These are phyloP conservation scores for Cylas formicarius DNA, from an alignment of 1,140 invertebrate genomes.

Conservation along the genomic window DNA sequence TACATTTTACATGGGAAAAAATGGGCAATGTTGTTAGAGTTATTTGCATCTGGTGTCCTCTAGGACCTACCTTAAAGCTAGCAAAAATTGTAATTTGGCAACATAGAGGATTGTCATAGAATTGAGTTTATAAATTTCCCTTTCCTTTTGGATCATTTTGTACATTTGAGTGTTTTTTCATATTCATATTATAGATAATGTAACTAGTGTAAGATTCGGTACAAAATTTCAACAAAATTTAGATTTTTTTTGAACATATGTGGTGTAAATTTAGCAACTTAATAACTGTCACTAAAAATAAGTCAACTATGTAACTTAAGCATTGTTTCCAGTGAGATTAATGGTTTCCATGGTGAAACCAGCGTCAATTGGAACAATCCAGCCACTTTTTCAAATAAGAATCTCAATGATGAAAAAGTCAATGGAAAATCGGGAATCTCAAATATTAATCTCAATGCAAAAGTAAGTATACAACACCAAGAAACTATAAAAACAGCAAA, in stretches of 20 bases:
- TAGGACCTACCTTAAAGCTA: too few relatives aligned
- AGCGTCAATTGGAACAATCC: conserved; percentile 32
- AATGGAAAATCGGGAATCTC: conserved; percentile 30
- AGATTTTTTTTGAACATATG: conserved; percentile 1
- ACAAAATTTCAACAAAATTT: too few relatives aligned
- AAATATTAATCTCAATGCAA: conserved; percentile 40
- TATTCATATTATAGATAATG: too few relatives aligned
- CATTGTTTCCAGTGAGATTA: conserved; percentile 29
- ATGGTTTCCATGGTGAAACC: conserved; percentile 30
- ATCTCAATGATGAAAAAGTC: conserved; percentile 15
- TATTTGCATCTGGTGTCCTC: too few relatives aligned
- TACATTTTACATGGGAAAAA: too few relatives aligned
- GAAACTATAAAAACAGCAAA: neutral
- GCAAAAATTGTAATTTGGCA: too few relatives aligned
- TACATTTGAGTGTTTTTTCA: too few relatives aligned
- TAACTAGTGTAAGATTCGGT: too few relatives aligned
- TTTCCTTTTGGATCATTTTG: too few relatives aligned
- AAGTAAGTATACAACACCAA: conserved; percentile 26
- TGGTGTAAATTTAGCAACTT: conserved; percentile 1
- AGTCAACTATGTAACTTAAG: neutral
- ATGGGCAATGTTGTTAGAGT: too few relatives aligned
- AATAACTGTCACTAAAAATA: neutral
- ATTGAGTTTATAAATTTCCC: too few relatives aligned
- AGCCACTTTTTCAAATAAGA: conserved; percentile 27
- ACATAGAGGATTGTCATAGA: too few relatives aligned